Percentiles rank a stretch among this genome's conserved stretches.
Conservation (phyloP, 2,797 vertebrate genomes). For the Melanotaenia maccullochi region DNA sequence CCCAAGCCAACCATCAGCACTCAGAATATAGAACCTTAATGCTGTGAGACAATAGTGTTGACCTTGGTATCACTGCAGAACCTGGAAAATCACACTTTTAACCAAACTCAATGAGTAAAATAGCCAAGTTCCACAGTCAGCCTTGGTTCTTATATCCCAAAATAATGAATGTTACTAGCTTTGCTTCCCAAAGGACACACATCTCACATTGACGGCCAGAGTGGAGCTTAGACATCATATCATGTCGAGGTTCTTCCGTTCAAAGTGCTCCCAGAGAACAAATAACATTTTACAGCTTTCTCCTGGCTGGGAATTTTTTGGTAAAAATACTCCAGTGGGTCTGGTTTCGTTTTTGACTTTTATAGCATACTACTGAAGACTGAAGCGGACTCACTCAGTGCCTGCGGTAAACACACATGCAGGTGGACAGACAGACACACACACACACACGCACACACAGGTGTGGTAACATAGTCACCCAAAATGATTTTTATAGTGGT, state of each 20-base stretch:
- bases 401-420: conserved; percentile 52
- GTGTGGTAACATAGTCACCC: conserved; percentile 4
- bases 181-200: conserved; percentile 34
- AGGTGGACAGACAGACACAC: conserved; percentile 32
- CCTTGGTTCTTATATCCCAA: conserved; percentile 13
- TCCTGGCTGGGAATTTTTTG: conserved; percentile 69
- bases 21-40: background rate
- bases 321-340: conserved; percentile 68
- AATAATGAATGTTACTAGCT: conserved; percentile 39
- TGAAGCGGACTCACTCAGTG: conserved; percentile 47
- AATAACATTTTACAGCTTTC: conserved; percentile 73
- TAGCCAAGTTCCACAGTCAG: conserved; percentile 19
- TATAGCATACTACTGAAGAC: conserved; percentile 71
- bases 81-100: background rate
- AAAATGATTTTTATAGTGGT: conserved; percentile 45
- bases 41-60: background rate
- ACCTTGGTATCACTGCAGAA: background rate
- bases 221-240: conserved; percentile 49
- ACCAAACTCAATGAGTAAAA: conserved; percentile 12
- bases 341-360: conserved; percentile 72
- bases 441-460: conserved; percentile 2
- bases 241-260: conserved; percentile 62
- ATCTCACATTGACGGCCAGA: conserved; percentile 48
- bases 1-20: background rate
- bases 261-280: conserved; percentile 69